Percentiles rank a stretch among this genome's conserved stretches.
These are phyloP conservation scores for Lepidurus apus DNA, from an alignment of 1,140 invertebrate genomes.

Conservation along the genomic window DNA sequence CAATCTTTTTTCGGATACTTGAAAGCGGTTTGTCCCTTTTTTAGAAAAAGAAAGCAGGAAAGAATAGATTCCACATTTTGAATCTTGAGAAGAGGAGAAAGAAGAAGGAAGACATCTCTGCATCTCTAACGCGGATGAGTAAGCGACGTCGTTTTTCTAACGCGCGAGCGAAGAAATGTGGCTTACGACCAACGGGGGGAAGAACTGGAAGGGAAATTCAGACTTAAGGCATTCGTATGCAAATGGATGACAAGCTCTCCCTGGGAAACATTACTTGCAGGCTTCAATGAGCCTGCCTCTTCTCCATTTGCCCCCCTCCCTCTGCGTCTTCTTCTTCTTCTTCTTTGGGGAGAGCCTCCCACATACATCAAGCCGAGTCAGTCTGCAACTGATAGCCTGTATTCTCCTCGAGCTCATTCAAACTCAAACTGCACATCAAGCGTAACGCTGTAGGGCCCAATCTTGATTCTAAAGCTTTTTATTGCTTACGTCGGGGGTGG, in stretches of 20 bases:
- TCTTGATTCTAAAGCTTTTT: conserved; percentile 20
- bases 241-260: conserved; percentile 14
- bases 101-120: conserved; percentile 6
- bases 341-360: not conserved
- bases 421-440: conserved; percentile 3
- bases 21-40: not conserved
- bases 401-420: not conserved
- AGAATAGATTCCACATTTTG: not conserved
- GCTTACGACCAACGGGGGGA: not conserved
- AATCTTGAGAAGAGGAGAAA: not conserved
- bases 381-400: conserved; percentile 4
- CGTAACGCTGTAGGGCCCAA: conserved; percentile 16
- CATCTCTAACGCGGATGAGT: conserved; percentile 8
- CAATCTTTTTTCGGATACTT: not conserved
- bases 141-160: conserved; percentile 22
- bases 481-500: not conserved
- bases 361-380: conserved; percentile 16
- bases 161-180: conserved; percentile 17
- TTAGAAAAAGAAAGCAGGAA: not conserved
- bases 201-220: not conserved
- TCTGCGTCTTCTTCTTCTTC: not conserved
- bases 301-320: not conserved
- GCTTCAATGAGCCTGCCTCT: conserved; percentile 4
- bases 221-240: conserved; percentile 15
- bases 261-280: conserved; percentile 21